Conservation (phyloP, 2,797 vertebrate genomes). For the Antrozous pallidus region DNA sequence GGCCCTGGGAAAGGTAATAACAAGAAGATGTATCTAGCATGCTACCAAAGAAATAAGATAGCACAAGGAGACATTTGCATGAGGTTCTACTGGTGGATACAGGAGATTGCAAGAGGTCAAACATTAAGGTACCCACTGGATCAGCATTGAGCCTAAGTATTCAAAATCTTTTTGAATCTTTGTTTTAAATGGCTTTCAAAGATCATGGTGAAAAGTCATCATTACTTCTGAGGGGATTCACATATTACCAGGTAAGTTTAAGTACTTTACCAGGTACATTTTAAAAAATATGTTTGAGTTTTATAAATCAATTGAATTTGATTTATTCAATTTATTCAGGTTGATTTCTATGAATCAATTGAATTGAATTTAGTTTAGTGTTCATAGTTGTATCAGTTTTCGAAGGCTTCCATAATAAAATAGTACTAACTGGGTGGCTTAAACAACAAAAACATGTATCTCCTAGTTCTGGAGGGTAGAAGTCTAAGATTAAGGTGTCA, state of each 20-base stretch:
- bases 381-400: neutral
- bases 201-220: neutral
- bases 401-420: neutral
- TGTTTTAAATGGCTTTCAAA: conserved; percentile 36
- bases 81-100: neutral
- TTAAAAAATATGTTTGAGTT: neutral
- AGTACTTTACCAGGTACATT: neutral
- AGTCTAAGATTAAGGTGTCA: neutral
- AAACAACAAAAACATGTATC: neutral
- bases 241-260: neutral
- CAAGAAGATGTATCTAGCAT: neutral
- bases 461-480: neutral
- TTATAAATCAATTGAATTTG: neutral
- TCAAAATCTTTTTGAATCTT: neutral
- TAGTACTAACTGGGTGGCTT: neutral
- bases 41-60: neutral
- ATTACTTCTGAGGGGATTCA: neutral
- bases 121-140: neutral
- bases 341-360: neutral
- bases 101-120: neutral
- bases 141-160: neutral
- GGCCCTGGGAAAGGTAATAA: neutral
- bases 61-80: neutral
- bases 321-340: neutral
- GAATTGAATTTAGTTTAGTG: neutral